Evolutionary conservation across 2,113 vertebrate species (phyloP).

Genomic region (Phyllostomus hastatus): DNA sequence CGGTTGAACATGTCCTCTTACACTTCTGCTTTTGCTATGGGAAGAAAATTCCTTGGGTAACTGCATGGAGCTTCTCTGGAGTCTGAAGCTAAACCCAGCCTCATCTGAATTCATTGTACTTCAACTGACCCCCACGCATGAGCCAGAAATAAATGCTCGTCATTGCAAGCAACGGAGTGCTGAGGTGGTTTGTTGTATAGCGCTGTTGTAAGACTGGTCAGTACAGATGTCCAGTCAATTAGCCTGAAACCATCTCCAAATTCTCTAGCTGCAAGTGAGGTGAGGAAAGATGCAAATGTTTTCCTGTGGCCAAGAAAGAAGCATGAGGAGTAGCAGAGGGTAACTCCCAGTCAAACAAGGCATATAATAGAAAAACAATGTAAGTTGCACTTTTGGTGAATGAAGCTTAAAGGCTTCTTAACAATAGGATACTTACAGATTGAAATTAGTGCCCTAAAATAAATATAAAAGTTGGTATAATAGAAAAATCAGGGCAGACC

Average conservation of each 20-base stretch:
- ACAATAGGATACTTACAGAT: neutral
- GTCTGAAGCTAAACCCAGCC: neutral
- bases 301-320: neutral
- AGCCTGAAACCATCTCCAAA: neutral
- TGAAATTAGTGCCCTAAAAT: neutral
- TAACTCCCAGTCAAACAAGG: neutral
- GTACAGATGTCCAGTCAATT: neutral
- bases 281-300: neutral
- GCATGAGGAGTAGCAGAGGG: neutral
- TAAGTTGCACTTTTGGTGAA: neutral
- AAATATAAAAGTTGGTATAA: neutral
- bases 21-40: neutral
- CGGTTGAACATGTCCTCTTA: neutral
- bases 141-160: neutral
- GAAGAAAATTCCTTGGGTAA: neutral
- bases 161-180: neutral
- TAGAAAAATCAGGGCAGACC: neutral
- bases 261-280: neutral
- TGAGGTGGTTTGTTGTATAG: neutral
- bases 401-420: neutral
- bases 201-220: neutral
- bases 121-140: neutral
- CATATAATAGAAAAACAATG: neutral
- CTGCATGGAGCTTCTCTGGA: neutral
- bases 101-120: neutral